phyloP scores from a whole-genome alignment of 2,113 vertebrate genomes.

The Mesitornis unicolor region DNA sequence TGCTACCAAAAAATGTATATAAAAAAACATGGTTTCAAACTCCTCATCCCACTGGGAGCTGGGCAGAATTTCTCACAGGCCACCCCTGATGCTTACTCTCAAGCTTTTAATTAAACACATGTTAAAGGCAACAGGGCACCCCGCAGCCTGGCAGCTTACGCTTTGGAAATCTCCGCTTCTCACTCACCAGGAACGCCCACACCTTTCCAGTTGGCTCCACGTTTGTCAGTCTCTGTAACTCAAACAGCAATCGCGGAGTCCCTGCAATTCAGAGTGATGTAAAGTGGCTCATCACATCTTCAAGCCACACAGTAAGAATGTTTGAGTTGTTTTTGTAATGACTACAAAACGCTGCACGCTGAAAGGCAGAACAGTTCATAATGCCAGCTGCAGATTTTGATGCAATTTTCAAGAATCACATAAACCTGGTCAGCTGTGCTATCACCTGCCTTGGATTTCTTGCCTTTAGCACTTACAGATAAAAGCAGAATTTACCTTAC shows the following conservation, averaged over 20 bases:
- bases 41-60: background rate
- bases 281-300: background rate
- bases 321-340: background rate
- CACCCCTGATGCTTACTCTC: background rate
- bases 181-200: background rate
- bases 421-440: background rate
- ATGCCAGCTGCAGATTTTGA: background rate
- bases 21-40: background rate
- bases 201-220: background rate
- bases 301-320: background rate
- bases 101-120: background rate
- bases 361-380: background rate
- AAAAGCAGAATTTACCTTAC: conserved; percentile 14
- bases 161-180: background rate
- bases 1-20: too few relatives aligned
- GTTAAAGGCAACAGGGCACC: background rate
- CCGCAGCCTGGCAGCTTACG: background rate
- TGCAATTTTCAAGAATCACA: background rate
- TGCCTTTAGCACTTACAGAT: background rate
- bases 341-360: background rate
- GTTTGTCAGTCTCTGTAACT: background rate
- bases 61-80: background rate
- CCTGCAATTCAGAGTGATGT: background rate
- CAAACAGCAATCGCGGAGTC: rapidly evolving
- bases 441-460: background rate